These are phyloP conservation scores for Charina bottae DNA, from an alignment of 2,113 vertebrate species.

Conservation along the genomic window DNA sequence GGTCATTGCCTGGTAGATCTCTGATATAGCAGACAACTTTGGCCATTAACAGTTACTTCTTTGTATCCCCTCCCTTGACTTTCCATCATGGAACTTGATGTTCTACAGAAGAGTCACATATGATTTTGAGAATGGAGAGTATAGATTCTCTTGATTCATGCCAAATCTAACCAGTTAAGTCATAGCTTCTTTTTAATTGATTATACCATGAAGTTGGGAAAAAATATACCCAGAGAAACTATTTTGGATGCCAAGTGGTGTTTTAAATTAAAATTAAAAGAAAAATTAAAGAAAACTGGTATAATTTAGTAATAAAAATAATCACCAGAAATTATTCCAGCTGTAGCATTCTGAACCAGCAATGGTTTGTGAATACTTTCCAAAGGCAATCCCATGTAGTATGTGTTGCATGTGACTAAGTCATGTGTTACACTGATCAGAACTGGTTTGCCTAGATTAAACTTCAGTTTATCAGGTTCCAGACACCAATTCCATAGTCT, in stretches of 20 bases:
- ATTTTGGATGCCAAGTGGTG: neutral
- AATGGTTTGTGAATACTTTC: neutral
- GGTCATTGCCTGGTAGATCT: neutral
- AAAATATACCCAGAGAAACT: neutral
- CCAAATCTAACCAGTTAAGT: neutral
- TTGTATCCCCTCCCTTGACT: neutral
- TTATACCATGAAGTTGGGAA: neutral
- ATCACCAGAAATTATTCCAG: neutral
- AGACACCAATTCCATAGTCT: neutral
- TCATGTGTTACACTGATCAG: neutral
- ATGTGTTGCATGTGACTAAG: neutral
- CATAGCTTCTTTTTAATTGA: neutral
- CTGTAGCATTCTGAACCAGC: neutral
- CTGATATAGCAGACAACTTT: neutral
- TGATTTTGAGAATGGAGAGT: neutral
- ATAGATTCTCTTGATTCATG: neutral
- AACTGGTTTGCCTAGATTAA: neutral
- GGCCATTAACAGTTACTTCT: neutral
- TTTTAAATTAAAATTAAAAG: conserved; percentile 7
- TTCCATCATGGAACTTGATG: neutral
- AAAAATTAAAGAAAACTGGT: neutral
- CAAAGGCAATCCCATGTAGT: neutral
- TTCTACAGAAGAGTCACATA: neutral
- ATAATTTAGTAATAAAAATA: neutral
- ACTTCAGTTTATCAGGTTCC: neutral